phyloP scores from a whole-genome alignment of 1,140 invertebrate genomes.

The Vollenhovia emeryi region DNA sequence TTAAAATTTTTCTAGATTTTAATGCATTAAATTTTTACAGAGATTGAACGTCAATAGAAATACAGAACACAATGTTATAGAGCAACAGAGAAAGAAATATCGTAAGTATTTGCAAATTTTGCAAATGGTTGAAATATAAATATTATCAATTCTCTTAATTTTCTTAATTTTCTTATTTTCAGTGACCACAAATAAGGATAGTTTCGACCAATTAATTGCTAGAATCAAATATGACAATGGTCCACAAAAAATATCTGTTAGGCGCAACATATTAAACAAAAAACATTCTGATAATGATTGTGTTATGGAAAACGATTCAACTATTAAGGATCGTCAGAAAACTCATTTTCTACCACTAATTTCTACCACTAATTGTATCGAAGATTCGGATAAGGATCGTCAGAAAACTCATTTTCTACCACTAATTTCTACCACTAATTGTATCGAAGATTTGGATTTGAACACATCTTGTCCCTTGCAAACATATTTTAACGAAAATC shows the following conservation, averaged over 20 bases:
- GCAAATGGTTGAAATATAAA: constrained; percentile 11
- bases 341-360: neutral
- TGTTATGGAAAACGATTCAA: neutral
- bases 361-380: neutral
- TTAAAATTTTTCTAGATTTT: constrained; percentile 2
- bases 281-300: neutral
- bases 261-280: constrained; percentile 34
- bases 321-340: neutral
- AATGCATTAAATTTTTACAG: constrained; percentile 68
- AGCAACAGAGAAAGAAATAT: constrained; percentile 83
- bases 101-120: constrained; percentile 77
- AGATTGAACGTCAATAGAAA: constrained; percentile 80
- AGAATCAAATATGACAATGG: constrained; percentile 73
- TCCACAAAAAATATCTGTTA: constrained; percentile 31
- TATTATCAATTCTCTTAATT: constrained; percentile 16
- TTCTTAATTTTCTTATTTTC: constrained; percentile 65
- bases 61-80: constrained; percentile 80
- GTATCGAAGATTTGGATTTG: constrained; percentile 76
- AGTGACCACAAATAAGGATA: constrained; percentile 80
- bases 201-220: constrained; percentile 80
- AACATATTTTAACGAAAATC: constrained; percentile 72
- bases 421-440: neutral
- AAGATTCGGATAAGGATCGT: constrained; percentile 79
- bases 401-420: too few relatives aligned
- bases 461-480: constrained; percentile 74